Evolutionary conservation across 2,113 vertebrate genomes (phyloP).

Genomic region (Patagioenas fasciata): DNA sequence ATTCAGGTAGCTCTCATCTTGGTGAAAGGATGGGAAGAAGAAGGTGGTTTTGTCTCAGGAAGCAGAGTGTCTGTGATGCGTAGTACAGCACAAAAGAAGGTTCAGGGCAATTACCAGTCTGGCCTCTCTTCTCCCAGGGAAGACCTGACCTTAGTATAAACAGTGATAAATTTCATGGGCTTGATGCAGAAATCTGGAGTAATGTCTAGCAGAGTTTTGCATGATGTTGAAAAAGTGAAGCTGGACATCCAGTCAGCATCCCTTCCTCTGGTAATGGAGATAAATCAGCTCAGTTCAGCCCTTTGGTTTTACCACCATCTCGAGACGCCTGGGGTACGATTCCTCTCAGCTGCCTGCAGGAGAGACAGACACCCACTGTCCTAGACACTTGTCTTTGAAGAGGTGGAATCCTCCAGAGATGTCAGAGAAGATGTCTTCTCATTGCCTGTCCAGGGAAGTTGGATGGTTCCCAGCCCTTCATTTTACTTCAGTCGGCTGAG

Average conservation of each 20-base stretch:
- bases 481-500: not conserved
- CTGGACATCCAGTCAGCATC: not conserved
- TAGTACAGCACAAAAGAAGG: not conserved
- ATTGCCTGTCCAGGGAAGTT: not conserved
- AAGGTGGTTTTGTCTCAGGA: not conserved
- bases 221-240: not conserved
- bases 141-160: not conserved
- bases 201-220: not conserved
- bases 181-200: not conserved
- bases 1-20: accelerated
- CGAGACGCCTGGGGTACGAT: not conserved
- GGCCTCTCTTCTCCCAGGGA: not conserved
- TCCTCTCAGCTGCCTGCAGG: not conserved
- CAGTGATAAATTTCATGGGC: not conserved
- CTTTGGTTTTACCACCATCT: not conserved
- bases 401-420: not conserved
- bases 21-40: not conserved
- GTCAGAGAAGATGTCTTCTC: not conserved
- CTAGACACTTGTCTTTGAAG: not conserved
- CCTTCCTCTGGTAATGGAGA: not conserved
- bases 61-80: not conserved
- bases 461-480: not conserved
- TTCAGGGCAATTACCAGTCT: not conserved
- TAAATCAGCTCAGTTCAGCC: not conserved
- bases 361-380: no score